phyloP scores from a whole-genome alignment of 2,113 vertebrate genomes.

The Otis tarda region DNA sequence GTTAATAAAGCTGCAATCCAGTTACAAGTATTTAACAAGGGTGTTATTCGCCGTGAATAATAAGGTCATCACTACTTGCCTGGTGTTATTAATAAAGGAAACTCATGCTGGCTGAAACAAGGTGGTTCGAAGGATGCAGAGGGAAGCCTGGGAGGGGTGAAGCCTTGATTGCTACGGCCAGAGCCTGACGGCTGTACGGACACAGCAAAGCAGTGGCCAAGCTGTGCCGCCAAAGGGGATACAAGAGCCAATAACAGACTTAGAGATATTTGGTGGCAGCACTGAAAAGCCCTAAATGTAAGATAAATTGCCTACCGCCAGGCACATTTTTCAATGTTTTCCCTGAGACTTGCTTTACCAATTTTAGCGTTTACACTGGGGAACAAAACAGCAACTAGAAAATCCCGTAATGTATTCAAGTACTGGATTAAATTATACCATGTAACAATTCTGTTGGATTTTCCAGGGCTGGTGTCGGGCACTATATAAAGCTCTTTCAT shows the following conservation, averaged over 20 bases:
- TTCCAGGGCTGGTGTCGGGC: not conserved
- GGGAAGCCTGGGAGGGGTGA: not conserved
- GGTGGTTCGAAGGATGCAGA: not conserved
- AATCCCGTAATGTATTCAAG: not conserved
- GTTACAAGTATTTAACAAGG: not conserved
- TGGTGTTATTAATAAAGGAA: not conserved
- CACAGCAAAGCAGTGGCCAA: fast-evolving
- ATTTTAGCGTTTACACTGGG: not conserved
- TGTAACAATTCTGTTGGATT: not conserved
- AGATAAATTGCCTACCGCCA: not conserved
- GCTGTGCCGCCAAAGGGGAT: not conserved
- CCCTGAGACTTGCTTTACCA: not conserved
- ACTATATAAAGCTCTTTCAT: not conserved
- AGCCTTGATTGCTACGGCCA: fast-evolving
- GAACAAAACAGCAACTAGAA: not conserved
- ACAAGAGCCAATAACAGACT: not conserved
- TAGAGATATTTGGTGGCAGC: not conserved
- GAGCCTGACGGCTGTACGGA: fast-evolving
- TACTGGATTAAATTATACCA: not conserved
- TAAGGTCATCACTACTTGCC: not conserved
- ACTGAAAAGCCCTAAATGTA: not conserved
- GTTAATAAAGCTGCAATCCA: not conserved
- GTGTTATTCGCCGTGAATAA: not conserved
- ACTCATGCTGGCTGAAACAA: not conserved
- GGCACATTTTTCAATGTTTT: not conserved